These are phyloP conservation scores for Polydesmus complanatus DNA, from an alignment of 2,888 invertebrate genomes.

Conservation along the genomic window DNA sequence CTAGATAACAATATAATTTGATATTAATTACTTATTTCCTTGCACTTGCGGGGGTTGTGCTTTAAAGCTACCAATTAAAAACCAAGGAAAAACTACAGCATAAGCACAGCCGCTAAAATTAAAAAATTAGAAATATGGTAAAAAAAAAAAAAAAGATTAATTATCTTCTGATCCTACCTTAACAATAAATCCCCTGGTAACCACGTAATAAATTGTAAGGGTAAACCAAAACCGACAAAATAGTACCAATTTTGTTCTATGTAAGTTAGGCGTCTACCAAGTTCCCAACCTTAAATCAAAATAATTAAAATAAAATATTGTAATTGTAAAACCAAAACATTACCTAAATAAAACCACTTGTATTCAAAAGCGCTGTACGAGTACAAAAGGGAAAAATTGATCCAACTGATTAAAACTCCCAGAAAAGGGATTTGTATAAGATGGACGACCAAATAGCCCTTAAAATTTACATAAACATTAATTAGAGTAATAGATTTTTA, in stretches of 20 bases:
- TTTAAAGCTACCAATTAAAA: slow-evolving; percentile 88
- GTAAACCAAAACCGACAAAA: slow-evolving; percentile 89
- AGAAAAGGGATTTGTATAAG: too few relatives aligned
- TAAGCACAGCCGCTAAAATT: slow-evolving; percentile 69
- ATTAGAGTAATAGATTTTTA: too few relatives aligned
- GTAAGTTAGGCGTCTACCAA: slow-evolving; percentile 69
- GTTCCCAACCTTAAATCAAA: slow-evolving; percentile 49
- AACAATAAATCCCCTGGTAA: slow-evolving; percentile 52
- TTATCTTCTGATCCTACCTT: slow-evolving; percentile 14
- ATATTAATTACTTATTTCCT: too few relatives aligned
- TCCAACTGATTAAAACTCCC: too few relatives aligned
- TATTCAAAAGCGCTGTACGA: slow-evolving; percentile 95
- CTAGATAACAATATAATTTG: too few relatives aligned
- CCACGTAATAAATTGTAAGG: slow-evolving; percentile 70
- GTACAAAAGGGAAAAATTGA: slow-evolving; percentile 77
- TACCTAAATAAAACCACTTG: slow-evolving; percentile 93
- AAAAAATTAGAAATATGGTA: too few relatives aligned
- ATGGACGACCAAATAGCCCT: too few relatives aligned
- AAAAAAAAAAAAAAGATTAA: background rate
- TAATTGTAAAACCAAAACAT: slow-evolving; percentile 8
- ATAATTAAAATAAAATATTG: background rate
- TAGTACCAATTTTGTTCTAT: slow-evolving; percentile 94
- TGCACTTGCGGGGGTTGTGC: too few relatives aligned
- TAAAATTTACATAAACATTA: too few relatives aligned
- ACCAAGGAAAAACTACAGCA: slow-evolving; percentile 84